A percentile compares a stretch with the other conserved stretches of the same genome.
These are phyloP conservation scores for Taeniopygia guttata DNA, from an alignment of 2,797 vertebrate species.

Conservation along the genomic window DNA sequence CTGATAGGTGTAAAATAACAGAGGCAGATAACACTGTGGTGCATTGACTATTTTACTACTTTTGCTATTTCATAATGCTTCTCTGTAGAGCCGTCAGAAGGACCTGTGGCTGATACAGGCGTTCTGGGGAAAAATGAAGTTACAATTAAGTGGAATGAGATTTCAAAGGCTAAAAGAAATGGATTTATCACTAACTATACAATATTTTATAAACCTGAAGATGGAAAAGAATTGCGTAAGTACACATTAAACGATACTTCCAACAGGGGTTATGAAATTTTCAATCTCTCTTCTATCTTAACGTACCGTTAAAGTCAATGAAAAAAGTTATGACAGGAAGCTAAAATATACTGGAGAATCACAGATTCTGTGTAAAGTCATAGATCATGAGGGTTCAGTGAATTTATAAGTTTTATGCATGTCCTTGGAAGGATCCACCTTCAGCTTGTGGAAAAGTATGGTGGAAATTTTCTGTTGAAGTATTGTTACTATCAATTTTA, in stretches of 20 bases:
- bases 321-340: background rate
- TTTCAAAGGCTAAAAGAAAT: constrained; percentile 64
- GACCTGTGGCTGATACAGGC: constrained; percentile 48
- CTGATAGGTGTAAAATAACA: background rate
- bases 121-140: constrained; percentile 60
- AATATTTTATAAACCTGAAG: constrained; percentile 70
- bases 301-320: background rate
- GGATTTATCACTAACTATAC: constrained; percentile 76
- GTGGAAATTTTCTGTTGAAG: background rate
- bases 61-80: background rate
- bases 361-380: background rate
- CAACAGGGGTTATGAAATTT: background rate
- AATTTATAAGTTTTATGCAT: background rate
- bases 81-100: constrained; percentile 65
- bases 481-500: background rate
- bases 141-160: constrained; percentile 70
- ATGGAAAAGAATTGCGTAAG: constrained; percentile 70
- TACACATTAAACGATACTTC: background rate
- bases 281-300: background rate
- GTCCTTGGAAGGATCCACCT: background rate
- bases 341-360: background rate
- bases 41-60: background rate
- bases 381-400: background rate
- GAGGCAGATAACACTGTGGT: background rate
- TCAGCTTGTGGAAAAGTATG: background rate